A percentile compares a stretch with the other conserved stretches of the same genome.
Conservation (phyloP, 2,113 vertebrate genomes). For the Mormyrus iriodes region DNA sequence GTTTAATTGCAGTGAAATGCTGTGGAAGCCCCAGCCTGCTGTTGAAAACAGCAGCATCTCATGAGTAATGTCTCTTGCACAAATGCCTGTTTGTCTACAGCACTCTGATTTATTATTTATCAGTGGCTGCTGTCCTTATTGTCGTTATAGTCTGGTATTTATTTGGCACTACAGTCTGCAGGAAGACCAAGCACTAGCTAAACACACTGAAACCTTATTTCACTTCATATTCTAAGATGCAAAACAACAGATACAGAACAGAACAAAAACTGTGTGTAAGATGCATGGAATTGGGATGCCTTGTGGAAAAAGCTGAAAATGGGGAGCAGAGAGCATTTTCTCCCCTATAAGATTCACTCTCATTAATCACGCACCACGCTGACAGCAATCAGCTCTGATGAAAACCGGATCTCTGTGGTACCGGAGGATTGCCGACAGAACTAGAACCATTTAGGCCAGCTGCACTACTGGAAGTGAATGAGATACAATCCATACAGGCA, state of each 20-base stretch:
- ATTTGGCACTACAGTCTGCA: background rate
- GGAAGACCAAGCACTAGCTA: background rate
- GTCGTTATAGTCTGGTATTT: background rate
- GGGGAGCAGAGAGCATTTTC: background rate
- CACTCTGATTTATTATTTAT: background rate
- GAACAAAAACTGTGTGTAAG: background rate
- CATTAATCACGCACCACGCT: background rate
- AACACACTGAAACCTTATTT: background rate
- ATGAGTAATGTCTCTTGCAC: background rate
- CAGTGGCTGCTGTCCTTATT: background rate
- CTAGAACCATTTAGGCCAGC: background rate
- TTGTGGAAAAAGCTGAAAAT: background rate
- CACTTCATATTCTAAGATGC: background rate
- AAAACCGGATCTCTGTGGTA: background rate
- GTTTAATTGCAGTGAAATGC: background rate
- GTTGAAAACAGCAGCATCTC: background rate
- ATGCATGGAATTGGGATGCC: background rate
- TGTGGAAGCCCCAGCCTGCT: background rate
- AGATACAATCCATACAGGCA: background rate
- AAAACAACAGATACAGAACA: background rate
- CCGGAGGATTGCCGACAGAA: background rate
- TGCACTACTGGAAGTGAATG: background rate
- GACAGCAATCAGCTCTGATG: background rate
- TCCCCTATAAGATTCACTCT: background rate
- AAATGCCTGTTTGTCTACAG: background rate